These are phyloP conservation scores for Drosophila nebulosa DNA, from an alignment of 1,140 invertebrate genomes.

Conservation along the genomic window DNA sequence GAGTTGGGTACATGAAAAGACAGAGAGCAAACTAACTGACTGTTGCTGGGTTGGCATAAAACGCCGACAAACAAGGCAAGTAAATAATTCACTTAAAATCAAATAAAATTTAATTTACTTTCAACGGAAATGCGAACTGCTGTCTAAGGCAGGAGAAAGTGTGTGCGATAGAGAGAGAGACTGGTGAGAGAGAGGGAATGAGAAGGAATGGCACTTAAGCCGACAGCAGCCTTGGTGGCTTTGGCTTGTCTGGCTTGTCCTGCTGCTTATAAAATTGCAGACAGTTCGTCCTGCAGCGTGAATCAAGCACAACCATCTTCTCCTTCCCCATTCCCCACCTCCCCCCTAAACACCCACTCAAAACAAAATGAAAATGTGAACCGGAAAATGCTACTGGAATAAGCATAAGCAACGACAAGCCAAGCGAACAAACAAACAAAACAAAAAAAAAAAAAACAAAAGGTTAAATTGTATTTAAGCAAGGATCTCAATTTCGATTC, in stretches of 20 bases:
- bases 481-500: constrained; percentile 1
- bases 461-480: background rate
- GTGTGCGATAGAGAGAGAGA: background rate
- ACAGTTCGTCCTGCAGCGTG: constrained; percentile 18
- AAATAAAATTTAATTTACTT: constrained; percentile 57
- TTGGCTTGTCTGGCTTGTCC: constrained; percentile 3
- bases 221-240: background rate
- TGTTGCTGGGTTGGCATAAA: constrained; percentile 10
- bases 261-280: constrained; percentile 15
- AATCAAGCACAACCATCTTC: background rate
- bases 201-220: constrained; percentile 24
- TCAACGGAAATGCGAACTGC: constrained; percentile 38
- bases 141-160: background rate
- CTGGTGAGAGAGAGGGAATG: background rate
- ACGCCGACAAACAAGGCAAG: constrained; percentile 28
- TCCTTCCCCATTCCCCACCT: background rate
- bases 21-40: constrained; percentile 1
- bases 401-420: background rate
- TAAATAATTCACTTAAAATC: constrained; percentile 60
- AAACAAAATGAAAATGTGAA: background rate
- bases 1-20: background rate
- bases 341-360: background rate
- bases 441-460: background rate
- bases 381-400: background rate
- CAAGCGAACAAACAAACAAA: background rate